A percentile compares a stretch with the other conserved stretches of the same genome.
Conservation (phyloP, 2,888 invertebrate species). For the Criorhina ranunculi region DNA sequence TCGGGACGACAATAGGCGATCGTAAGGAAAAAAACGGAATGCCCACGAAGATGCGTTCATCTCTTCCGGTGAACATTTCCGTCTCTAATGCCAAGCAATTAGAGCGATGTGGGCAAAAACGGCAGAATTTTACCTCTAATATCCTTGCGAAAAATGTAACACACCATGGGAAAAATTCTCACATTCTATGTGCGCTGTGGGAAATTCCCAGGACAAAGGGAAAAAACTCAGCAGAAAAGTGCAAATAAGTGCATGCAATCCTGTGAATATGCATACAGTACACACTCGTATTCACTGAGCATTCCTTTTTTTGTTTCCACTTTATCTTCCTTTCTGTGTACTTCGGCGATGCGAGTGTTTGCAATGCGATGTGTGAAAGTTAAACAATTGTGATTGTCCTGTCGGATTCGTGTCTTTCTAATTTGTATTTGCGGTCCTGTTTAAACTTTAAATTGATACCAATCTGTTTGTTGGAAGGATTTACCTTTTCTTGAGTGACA, state of each 20-base stretch:
- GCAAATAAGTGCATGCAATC: constrained; percentile 69
- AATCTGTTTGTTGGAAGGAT: constrained; percentile 74
- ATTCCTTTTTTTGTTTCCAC: constrained; percentile 12
- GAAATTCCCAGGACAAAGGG: constrained; percentile 67
- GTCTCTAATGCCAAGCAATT: constrained; percentile 68
- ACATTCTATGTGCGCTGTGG: constrained; percentile 40
- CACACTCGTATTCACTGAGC: constrained; percentile 10
- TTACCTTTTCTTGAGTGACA: constrained; percentile 28
- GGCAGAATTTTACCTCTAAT: constrained; percentile 21
- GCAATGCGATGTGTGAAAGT: constrained; percentile 70
- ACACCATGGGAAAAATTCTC: constrained; percentile 40
- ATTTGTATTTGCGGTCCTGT: constrained; percentile 74
- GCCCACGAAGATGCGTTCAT: constrained; percentile 55
- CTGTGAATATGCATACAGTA: constrained; percentile 62
- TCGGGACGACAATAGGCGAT: constrained; percentile 46
- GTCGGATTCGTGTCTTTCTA: constrained; percentile 68
- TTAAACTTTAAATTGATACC: constrained; percentile 75
- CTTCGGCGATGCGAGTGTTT: background rate
- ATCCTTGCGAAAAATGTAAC: constrained; percentile 58
- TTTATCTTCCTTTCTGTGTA: background rate
- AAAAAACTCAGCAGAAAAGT: constrained; percentile 66
- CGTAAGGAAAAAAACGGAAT: constrained; percentile 44
- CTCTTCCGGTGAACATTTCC: constrained; percentile 27
- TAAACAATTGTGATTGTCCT: constrained; percentile 72
- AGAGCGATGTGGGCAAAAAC: constrained; percentile 48